These are phyloP conservation scores for Leptestheria dahalacensis DNA, from an alignment of 1,140 invertebrate species.

Conservation along the genomic window DNA sequence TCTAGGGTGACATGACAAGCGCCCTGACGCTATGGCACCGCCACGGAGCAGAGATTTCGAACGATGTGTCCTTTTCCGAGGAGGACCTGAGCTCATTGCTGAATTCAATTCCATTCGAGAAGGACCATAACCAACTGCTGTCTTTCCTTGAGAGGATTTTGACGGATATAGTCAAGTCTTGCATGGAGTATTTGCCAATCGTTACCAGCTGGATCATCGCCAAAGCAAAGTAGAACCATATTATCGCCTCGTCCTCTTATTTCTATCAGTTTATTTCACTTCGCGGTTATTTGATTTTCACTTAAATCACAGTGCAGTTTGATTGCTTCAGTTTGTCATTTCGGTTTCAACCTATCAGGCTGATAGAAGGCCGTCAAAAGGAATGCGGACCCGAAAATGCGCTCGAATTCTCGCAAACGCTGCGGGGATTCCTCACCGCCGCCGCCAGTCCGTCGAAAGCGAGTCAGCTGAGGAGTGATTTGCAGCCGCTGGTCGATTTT, in stretches of 20 bases:
- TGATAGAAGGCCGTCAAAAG: background rate
- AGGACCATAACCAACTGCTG: background rate
- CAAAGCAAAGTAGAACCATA: slow-evolving; percentile 6
- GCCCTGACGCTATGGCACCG: slow-evolving; percentile 2
- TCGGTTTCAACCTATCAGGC: too few relatives aligned
- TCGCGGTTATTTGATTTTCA: too few relatives aligned
- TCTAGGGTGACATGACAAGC: slow-evolving; percentile 10
- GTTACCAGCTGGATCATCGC: slow-evolving; percentile 5
- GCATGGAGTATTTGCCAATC: background rate
- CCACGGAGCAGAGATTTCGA: background rate
- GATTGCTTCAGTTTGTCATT: too few relatives aligned
- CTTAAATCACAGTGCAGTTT: background rate
- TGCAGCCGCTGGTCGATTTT: background rate
- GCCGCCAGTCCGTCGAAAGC: background rate
- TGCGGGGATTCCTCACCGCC: background rate
- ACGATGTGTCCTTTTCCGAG: background rate
- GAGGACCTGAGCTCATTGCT: background rate
- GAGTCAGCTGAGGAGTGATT: background rate
- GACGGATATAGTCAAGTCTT: background rate
- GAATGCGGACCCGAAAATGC: background rate
- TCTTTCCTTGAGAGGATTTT: background rate
- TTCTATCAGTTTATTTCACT: too few relatives aligned
- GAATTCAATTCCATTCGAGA: background rate
- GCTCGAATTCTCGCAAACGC: background rate
- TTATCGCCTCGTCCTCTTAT: too few relatives aligned